phyloP scores from a whole-genome alignment of 2,797 vertebrate genomes.

The Sebastes vulpes region DNA sequence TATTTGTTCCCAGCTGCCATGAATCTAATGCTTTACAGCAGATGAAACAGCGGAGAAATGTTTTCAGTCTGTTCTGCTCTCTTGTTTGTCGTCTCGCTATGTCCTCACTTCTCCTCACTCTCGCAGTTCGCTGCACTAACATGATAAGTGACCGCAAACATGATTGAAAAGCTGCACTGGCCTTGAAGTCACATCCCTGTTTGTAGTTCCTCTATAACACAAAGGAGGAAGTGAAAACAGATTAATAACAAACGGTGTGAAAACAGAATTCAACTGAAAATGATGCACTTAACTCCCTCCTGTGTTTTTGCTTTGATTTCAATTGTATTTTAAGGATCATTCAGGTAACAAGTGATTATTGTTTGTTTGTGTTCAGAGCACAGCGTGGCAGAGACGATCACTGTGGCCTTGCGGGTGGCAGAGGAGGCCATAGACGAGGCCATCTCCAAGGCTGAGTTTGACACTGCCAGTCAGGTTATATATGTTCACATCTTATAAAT shows the following conservation, averaged over 20 bases:
- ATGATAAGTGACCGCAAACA: constrained; percentile 34
- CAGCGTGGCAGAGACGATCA: constrained; percentile 94
- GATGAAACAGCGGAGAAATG: constrained; percentile 1
- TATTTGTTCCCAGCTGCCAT: constrained; percentile 20
- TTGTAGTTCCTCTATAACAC: background rate
- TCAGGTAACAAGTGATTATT: background rate
- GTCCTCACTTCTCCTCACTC: background rate
- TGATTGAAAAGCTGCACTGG: constrained; percentile 29
- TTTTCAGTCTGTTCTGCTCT: background rate
- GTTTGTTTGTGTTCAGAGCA: constrained; percentile 85
- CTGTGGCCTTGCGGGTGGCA: constrained; percentile 93
- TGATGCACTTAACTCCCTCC: background rate
- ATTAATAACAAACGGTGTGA: background rate
- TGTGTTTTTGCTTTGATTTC: background rate
- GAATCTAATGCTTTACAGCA: background rate
- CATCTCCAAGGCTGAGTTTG: constrained; percentile 92
- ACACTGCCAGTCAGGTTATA: constrained; percentile 90
- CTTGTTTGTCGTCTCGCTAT: background rate
- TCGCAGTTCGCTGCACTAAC: constrained; percentile 30
- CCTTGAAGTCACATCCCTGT: background rate
- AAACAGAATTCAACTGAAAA: background rate
- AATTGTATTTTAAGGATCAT: background rate
- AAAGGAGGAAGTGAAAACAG: background rate
- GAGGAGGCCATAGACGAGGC: constrained; percentile 97
- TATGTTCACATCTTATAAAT: background rate